Base-by-base conservation (phyloP, 2,113 vertebrate genomes). In the Prionailurus bengalensis region DNA sequence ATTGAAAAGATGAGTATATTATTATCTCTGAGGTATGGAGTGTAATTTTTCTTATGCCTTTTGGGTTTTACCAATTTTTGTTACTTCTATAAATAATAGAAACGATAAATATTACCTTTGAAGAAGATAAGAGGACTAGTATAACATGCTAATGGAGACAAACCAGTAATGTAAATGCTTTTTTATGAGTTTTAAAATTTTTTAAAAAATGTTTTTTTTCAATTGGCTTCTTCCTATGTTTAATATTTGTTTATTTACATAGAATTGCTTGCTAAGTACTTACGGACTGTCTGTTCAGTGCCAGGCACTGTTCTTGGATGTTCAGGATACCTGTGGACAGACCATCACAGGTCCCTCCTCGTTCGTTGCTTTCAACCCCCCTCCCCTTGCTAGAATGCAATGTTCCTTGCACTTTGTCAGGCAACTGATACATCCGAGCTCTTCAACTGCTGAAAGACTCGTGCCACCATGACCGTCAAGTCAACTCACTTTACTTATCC, bases 21-120 rank as follows among this genome's bases (percentile, higher is more conserved):
- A 58, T 71, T 66, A n/a, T 73, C 17, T 80, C 25, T 63, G 39
- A 95, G n/a, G 29, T 48, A 65, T 45, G 7, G 23, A 58, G 33
- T 73, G 0, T 4, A 55, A 27, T 91, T 80, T 89, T 84, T 73
- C 31, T 89, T 48, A 48, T 39, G 61, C 29, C 13, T 63, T 85
- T 92, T 91, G 39, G 11, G 2, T 87, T 93, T n/a, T 70, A 17
- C 15, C n/a, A 76, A 58, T 42, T 68, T 94, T 80, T 92, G 2
- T 83, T 92, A 81, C n/a, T 68, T 81, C 13, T 45, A 36, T 65
- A 95, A 81, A 73, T 93, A 93, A 51, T 91, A 68, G 33, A 29
- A 76, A 19, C 21, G 68, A 39, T 39, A 55, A 93, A 29, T 81
- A 12, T 29, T 51, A 66, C 36, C 42, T 86, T 85, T 79, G 82